Base-by-base conservation (phyloP, 2,113 vertebrate genomes). In the Acrocephalus kingi region DNA sequence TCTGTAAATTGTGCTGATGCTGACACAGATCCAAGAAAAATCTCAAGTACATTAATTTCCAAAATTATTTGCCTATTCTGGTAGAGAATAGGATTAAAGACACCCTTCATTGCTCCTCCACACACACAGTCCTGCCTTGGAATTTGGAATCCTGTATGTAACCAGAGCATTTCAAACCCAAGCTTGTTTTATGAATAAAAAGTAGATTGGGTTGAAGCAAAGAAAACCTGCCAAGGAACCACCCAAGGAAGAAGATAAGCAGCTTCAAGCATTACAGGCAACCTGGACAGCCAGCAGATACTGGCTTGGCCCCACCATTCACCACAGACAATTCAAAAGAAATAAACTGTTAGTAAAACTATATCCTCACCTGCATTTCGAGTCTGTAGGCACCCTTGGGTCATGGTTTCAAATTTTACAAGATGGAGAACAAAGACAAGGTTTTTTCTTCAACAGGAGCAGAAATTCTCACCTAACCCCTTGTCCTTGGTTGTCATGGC, bases 321-420 rank as follows among this genome's bases (percentile, higher is more conserved):
- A 49, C 23, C 20, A 51, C 75, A 54, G 12, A 68, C 28, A 87
- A 67, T 45, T 59, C 39, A 68, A 61, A 87, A 84, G n/a, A 92
- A 92, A 72, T 24, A 52, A 79, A 72, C 10, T 7, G 13, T 43
- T 55, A 69, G 20, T 46, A 81, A 67, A 84, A 78, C 6, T 48
- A n/a, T 24, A 51, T 4, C 4, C 17, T 61, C 0, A 0, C 17
- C 10, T 72, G 41, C 4, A 7, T 64, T 55, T 51, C 1, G 0
- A 86, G 54, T 45, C 48, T 52, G 27, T 19, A 69, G 41, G 31
- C 31, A 73, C 13, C 33, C 30, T 78, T 28, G 23, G 25, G 23
- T 69, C 35, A 46, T 1, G 7, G 15, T 35, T 90, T 94, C 69
- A 63, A 55, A 54, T 78, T 61, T 61, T 86, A 37, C 9, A 3